These are phyloP conservation scores for Mesoclemmys tuberculata DNA, from an alignment of 2,113 vertebrate genomes.

Conservation along the genomic window DNA sequence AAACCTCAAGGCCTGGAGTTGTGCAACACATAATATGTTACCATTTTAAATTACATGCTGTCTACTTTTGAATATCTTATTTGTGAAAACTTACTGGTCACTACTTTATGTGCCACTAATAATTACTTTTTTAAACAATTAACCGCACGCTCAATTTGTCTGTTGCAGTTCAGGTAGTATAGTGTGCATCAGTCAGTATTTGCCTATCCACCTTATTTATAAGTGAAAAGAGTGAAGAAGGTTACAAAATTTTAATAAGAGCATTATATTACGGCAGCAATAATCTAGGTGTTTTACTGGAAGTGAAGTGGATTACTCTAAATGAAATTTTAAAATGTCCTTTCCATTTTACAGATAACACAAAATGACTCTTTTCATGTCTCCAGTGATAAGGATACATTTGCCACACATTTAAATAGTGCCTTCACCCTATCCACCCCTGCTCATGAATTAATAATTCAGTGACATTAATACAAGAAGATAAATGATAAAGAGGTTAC, in stretches of 20 bases:
- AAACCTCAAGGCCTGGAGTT: not conserved
- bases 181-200: slow-evolving; percentile 72
- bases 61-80: not conserved
- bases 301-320: slow-evolving; percentile 93
- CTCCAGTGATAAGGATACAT: slow-evolving; percentile 90
- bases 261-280: slow-evolving; percentile 83
- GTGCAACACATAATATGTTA: not conserved
- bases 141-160: not conserved
- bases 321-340: slow-evolving; percentile 95
- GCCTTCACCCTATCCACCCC: slow-evolving; percentile 83
- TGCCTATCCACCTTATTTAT: slow-evolving; percentile 85
- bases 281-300: slow-evolving; percentile 93
- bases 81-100: not conserved
- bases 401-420: slow-evolving; percentile 88
- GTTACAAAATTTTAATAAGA: slow-evolving; percentile 89
- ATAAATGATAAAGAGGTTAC: slow-evolving; percentile 94
- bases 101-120: not conserved
- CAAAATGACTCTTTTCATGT: slow-evolving; percentile 97
- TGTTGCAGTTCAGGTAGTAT: slow-evolving; percentile 42
- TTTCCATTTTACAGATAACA: slow-evolving; percentile 94
- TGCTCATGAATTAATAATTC: slow-evolving; percentile 92
- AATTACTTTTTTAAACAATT: slow-evolving; percentile 46
- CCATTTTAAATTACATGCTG: not conserved
- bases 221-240: slow-evolving; percentile 78
- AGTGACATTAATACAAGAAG: slow-evolving; percentile 96